phyloP scores from a whole-genome alignment of 2,888 invertebrate genomes.

The Stenchaetothrips biformis region DNA sequence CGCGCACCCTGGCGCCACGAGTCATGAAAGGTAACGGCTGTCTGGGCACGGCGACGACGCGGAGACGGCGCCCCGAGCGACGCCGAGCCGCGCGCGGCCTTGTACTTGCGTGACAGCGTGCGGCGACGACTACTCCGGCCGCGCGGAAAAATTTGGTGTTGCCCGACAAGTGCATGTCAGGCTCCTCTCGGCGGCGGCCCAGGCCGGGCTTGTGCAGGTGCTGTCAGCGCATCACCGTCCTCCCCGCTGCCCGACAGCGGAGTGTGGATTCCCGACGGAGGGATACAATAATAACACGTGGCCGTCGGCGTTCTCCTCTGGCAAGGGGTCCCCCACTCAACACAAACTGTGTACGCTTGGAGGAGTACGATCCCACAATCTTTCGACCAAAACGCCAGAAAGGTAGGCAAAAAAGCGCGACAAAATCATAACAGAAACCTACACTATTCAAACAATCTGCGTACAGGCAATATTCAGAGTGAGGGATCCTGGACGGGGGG shows the following conservation, averaged over 20 bases:
- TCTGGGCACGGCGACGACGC: not conserved
- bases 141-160: not conserved
- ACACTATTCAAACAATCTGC: no score
- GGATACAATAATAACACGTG: not conserved
- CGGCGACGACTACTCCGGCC: not conserved
- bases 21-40: constrained; percentile 11
- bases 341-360: no score
- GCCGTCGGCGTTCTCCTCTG: not conserved
- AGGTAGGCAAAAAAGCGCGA: no score
- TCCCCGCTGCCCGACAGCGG: not conserved
- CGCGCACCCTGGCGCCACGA: not conserved
- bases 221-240: not conserved
- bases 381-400: no score
- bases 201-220: not conserved
- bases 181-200: not conserved
- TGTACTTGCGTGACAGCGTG: no score
- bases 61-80: not conserved
- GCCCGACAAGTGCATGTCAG: not conserved
- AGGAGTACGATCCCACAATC: no score
- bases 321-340: no score
- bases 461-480: no score
- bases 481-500: no score
- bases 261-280: not conserved
- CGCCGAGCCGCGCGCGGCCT: no score
- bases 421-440: no score